Evolutionary conservation across 2,113 vertebrate genomes (phyloP).

Genomic region (Brachypodius melanocephalos): DNA sequence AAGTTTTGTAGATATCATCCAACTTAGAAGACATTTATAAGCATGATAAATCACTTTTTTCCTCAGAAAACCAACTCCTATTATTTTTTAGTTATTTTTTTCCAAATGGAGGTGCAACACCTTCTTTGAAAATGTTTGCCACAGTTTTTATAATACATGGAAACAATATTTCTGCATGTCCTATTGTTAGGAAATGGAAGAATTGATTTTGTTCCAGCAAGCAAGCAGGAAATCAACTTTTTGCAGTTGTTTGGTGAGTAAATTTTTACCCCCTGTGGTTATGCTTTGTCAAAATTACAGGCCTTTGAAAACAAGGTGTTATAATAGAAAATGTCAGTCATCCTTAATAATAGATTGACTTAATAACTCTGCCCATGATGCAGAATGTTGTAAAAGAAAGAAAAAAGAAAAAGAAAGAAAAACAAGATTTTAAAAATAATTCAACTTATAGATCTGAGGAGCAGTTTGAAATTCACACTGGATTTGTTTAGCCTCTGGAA

Average conservation of each 20-base stretch:
- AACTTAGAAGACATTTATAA: neutral
- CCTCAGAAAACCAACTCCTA: neutral
- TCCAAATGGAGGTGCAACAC: neutral
- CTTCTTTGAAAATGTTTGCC: neutral
- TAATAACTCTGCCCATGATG: neutral
- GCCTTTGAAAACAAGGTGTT: conserved; percentile 4
- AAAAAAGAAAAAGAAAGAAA: neutral
- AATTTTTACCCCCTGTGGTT: neutral
- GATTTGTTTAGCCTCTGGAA: neutral
- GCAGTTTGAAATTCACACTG: conserved; percentile 5
- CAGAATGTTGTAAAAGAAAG: neutral
- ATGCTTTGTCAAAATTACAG: conserved; percentile 6
- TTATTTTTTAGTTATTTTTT: neutral
- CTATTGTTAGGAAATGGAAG: neutral
- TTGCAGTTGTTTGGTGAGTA: neutral
- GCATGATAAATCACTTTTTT: neutral
- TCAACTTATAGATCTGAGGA: neutral
- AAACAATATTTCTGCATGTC: neutral
- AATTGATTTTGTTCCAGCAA: neutral
- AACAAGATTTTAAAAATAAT: neutral
- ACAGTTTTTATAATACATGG: neutral
- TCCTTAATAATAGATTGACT: neutral
- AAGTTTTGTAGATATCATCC: neutral
- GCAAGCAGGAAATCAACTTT: neutral
- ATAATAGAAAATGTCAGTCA: conserved; percentile 22